A percentile compares a stretch with the other conserved stretches of the same genome.
Evolutionary conservation across 2,888 invertebrate genomes (phyloP).

Genomic region (Atethmia centrago): DNA sequence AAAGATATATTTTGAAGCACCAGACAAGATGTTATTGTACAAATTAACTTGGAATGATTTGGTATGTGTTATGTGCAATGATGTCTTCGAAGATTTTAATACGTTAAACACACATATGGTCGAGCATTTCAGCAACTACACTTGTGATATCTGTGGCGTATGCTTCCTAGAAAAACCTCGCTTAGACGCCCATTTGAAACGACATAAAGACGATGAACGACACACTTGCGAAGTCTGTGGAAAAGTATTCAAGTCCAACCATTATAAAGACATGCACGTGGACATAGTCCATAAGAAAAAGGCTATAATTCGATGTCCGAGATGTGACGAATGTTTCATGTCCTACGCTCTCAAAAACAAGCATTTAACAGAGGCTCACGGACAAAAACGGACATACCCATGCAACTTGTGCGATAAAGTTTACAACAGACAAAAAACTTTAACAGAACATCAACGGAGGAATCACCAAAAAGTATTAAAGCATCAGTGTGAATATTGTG

Average conservation of each 20-base stretch:
- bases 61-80: slow-evolving; percentile 85
- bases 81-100: slow-evolving; percentile 86
- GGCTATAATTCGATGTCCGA: slow-evolving; percentile 84
- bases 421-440: slow-evolving; percentile 85
- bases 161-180: slow-evolving; percentile 88
- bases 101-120: slow-evolving; percentile 86
- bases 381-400: slow-evolving; percentile 84
- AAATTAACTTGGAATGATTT: slow-evolving; percentile 85
- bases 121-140: slow-evolving; percentile 85
- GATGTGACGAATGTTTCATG: slow-evolving; percentile 87
- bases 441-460: slow-evolving; percentile 84
- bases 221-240: slow-evolving; percentile 89
- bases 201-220: slow-evolving; percentile 87
- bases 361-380: slow-evolving; percentile 85
- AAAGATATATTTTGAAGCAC: slow-evolving; percentile 86
- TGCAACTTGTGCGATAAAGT: slow-evolving; percentile 87
- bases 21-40: slow-evolving; percentile 83
- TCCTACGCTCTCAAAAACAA: slow-evolving; percentile 85
- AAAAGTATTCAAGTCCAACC: slow-evolving; percentile 86
- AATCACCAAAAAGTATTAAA: slow-evolving; percentile 87
- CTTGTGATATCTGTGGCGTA: slow-evolving; percentile 86
- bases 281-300: slow-evolving; percentile 87
- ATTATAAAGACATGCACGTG: slow-evolving; percentile 87
- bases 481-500: slow-evolving; percentile 90
- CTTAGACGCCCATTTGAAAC: slow-evolving; percentile 85